Percentiles rank a stretch among this genome's conserved stretches.
Conservation (phyloP, 2,797 vertebrate species). For the Propithecus deckenii region DNA sequence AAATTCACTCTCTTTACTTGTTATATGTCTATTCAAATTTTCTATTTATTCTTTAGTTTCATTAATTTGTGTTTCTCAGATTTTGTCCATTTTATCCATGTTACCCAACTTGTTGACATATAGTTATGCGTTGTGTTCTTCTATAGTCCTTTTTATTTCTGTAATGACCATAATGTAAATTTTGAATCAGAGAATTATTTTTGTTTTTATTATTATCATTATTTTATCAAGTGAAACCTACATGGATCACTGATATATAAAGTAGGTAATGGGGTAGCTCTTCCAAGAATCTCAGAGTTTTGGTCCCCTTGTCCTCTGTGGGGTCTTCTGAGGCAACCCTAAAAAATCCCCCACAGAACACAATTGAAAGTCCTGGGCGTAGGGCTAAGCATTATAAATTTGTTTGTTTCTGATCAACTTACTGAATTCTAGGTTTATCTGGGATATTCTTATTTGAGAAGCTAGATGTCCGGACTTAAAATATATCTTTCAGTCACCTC, state of each 20-base stretch:
- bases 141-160: background rate
- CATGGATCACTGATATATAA: background rate
- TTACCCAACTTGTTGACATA: background rate
- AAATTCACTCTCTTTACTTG: background rate
- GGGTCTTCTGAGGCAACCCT: background rate
- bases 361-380: background rate
- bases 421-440: background rate
- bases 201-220: background rate
- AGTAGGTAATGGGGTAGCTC: background rate
- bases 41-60: background rate
- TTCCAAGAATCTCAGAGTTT: background rate
- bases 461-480: background rate
- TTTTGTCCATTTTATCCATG: background rate
- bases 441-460: background rate
- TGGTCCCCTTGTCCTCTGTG: background rate
- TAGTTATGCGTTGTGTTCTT: background rate
- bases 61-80: background rate
- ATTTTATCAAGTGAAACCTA: background rate
- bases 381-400: background rate
- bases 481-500: background rate
- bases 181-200: background rate
- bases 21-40: background rate
- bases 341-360: background rate
- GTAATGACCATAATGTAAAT: background rate
- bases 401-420: background rate